These are phyloP conservation scores for Phoxinus dragarum DNA, from an alignment of 2,797 vertebrate species.

Conservation along the genomic window DNA sequence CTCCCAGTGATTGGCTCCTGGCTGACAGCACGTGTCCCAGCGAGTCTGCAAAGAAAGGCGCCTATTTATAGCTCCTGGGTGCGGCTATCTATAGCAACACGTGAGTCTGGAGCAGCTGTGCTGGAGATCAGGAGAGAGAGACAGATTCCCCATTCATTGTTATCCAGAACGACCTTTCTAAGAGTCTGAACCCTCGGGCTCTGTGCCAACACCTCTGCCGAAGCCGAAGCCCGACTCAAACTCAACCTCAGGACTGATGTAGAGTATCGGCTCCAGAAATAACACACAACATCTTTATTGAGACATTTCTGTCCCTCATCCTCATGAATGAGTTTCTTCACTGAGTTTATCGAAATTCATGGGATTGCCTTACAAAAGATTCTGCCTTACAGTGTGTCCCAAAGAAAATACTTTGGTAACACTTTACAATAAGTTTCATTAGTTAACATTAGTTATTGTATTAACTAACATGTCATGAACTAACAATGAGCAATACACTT, in stretches of 20 bases:
- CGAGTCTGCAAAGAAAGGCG: constrained; percentile 52
- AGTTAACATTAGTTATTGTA: too few relatives aligned
- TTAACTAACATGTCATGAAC: too few relatives aligned
- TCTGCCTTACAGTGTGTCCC: neutral
- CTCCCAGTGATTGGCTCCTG: constrained; percentile 18
- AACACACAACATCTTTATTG: neutral
- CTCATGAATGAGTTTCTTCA: neutral
- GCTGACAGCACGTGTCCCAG: constrained; percentile 55
- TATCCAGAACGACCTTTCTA: neutral
- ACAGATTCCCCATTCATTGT: constrained; percentile 2
- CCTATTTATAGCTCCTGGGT: constrained; percentile 62
- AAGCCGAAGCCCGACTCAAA: too few relatives aligned
- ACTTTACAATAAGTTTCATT: too few relatives aligned
- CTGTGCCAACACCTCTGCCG: neutral
- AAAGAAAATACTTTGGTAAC: neutral
- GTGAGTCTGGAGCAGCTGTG: constrained; percentile 55
- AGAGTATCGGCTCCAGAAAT: neutral
- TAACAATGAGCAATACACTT: too few relatives aligned
- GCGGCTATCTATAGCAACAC: constrained; percentile 63
- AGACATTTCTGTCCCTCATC: neutral
- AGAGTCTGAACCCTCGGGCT: neutral
- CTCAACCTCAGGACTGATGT: neutral
- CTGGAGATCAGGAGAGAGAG: constrained; percentile 13
- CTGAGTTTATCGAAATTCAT: neutral
- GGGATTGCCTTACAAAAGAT: too few relatives aligned